Evolutionary conservation across 2,888 invertebrate species (phyloP).

Genomic region (Hydriomena furcata): DNA sequence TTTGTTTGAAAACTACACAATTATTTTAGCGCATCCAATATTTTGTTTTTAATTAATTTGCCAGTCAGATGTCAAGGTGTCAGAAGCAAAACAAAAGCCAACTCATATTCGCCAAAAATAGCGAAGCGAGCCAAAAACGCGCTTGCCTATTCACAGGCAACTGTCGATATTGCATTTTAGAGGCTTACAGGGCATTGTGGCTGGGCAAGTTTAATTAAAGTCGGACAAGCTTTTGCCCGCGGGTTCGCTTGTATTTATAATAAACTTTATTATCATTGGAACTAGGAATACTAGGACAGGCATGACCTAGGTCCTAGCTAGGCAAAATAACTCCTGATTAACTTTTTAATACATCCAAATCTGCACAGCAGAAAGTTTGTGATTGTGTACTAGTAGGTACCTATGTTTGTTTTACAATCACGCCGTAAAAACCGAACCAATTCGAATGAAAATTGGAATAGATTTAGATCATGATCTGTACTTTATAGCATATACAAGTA

Average conservation of each 20-base stretch:
- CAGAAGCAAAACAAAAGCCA: slow-evolving; percentile 12
- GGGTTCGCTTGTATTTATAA: neutral
- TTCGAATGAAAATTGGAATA: too few species aligned
- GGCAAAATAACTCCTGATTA: too few species aligned
- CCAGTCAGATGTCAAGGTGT: slow-evolving; percentile 12
- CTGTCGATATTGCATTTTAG: slow-evolving; percentile 17
- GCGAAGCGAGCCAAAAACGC: slow-evolving; percentile 5
- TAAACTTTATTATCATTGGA: neutral
- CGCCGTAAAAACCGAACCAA: too few species aligned
- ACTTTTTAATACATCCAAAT: too few species aligned
- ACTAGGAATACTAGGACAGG: too few species aligned
- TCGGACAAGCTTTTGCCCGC: neutral
- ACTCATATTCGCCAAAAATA: slow-evolving; percentile 4
- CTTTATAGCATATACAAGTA: too few species aligned
- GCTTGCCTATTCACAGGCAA: slow-evolving; percentile 4
- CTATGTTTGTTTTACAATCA: too few species aligned
- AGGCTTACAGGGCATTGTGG: neutral
- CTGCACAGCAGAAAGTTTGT: too few species aligned
- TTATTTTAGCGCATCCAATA: slow-evolving; percentile 3
- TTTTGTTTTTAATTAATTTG: slow-evolving; percentile 7
- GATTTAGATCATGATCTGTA: too few species aligned
- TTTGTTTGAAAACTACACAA: neutral
- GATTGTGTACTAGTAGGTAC: too few species aligned
- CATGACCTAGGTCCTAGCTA: too few species aligned
- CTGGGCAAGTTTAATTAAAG: neutral